Evolutionary conservation across 2,113 vertebrate species (phyloP), one percentile per base, ranked within the genome.

Genomic region (Mus pahari): DNA sequence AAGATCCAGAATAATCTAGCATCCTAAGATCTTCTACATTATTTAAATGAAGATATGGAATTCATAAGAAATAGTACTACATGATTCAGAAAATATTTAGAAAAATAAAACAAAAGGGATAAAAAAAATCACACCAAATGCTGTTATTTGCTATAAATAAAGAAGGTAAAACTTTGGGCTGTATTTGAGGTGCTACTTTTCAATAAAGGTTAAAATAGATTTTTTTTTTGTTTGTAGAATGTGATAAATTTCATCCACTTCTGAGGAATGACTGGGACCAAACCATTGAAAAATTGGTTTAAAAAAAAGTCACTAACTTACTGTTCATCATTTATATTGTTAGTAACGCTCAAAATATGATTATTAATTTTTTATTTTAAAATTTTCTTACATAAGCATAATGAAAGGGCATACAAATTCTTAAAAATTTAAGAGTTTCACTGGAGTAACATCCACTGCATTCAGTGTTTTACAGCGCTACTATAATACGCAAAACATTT

Each of bases 31-130:
- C 5, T 48, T 39, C n/a, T 14, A 48, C 7, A 4, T 22, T 36
- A 79, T 36, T 86, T 92, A 66, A 96, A 81, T 55, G 36, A 77
- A 77, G 1, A 70, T 11, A 36, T 55, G 5, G 3, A 90, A 70
- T 81, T n/a, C 64, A 42, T 7, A 48, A 74, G 16, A 74, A 68
- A 58, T 0, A 24, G 12, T 13, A 42, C 31, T 53, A 9, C 53
- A 17, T 2, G 0, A 0, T 2, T 58, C 22, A 82, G 5, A 39
- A 55, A 58, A 58, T n/a, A 55, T 58, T 58, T 39, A 39, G 20
- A 26, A 58, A 82, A 77, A 0, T 48, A 81, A 89, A 55, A 60
- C 64, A 66, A 33, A 66, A 66, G 33, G 28, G 64, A 22, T 39
- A 5, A 42, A 19, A 11, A 26, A 95, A 45, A 70, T 20, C 24